Percentiles rank a stretch among this genome's conserved stretches.
These are phyloP conservation scores for Argyrosomus regius DNA, from an alignment of 2,797 vertebrate species.

Conservation along the genomic window DNA sequence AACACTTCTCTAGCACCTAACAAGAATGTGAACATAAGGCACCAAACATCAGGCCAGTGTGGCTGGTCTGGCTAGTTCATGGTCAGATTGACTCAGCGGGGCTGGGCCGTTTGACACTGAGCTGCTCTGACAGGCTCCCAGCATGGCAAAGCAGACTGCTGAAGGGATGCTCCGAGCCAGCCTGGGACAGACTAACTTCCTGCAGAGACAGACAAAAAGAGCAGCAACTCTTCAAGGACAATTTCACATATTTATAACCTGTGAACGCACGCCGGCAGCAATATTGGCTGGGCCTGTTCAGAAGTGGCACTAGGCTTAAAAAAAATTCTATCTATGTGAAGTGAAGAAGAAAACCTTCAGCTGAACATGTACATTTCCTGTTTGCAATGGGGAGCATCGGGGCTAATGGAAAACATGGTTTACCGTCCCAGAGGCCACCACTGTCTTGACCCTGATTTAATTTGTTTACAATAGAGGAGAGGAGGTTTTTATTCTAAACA, in stretches of 20 bases:
- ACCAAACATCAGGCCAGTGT: conserved; percentile 47
- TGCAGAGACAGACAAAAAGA: conserved; percentile 57
- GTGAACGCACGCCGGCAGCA: conserved; percentile 37
- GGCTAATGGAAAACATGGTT: neutral
- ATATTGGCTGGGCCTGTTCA: neutral
- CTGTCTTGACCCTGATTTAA: neutral
- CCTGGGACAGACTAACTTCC: conserved; percentile 36
- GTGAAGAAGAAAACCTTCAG: neutral
- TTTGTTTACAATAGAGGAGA: conserved; percentile 1
- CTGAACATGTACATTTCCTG: neutral
- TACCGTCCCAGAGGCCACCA: neutral
- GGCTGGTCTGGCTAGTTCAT: conserved; percentile 52
- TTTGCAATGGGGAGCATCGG: neutral
- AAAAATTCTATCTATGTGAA: no score
- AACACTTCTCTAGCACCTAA: conserved; percentile 22
- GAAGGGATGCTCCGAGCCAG: conserved; percentile 63
- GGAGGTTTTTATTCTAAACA: neutral
- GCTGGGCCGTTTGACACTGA: conserved; percentile 70
- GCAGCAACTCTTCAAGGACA: conserved; percentile 68
- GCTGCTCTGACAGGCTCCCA: conserved; percentile 71
- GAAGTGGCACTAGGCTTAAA: neutral
- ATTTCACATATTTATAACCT: conserved; percentile 64
- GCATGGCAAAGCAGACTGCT: conserved; percentile 60
- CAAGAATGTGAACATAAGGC: conserved; percentile 36
- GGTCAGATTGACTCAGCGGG: conserved; percentile 74